phyloP scores from a whole-genome alignment of 2,888 invertebrate genomes.

The Luperina nickerlii region DNA sequence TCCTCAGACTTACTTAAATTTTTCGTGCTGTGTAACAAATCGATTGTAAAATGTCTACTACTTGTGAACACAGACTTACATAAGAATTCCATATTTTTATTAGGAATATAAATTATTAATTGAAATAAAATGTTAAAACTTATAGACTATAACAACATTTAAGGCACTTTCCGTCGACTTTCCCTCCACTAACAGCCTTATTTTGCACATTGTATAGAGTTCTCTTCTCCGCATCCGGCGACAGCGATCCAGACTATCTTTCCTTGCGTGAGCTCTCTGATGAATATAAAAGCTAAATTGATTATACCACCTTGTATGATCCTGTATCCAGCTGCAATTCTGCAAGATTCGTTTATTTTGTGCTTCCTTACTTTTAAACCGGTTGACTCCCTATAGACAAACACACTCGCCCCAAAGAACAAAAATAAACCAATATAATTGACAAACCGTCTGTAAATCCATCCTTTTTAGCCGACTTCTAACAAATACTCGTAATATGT shows the following conservation, averaged over 20 bases:
- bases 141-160: not conserved
- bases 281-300: not conserved
- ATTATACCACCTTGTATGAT: not conserved
- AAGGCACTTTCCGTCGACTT: not conserved
- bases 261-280: not conserved
- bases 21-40: not conserved
- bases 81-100: not conserved
- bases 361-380: not conserved
- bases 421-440: conserved; percentile 39
- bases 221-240: not conserved
- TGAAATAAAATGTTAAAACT: not conserved
- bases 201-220: not conserved
- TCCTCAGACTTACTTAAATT: not conserved
- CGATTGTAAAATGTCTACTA: not conserved
- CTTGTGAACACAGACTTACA: not conserved
- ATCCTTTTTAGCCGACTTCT: conserved; percentile 24
- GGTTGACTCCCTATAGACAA: not conserved
- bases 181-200: not conserved
- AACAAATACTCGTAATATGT: conserved; percentile 29
- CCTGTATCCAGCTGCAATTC: not conserved
- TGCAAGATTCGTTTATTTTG: not conserved
- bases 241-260: not conserved
- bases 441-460: conserved; percentile 27
- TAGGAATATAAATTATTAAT: not conserved
- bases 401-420: conserved; percentile 11